A percentile compares a stretch with the other conserved stretches of the same genome.
Conservation (phyloP, 2,797 vertebrate species). For the Gastrophryne carolinensis region DNA sequence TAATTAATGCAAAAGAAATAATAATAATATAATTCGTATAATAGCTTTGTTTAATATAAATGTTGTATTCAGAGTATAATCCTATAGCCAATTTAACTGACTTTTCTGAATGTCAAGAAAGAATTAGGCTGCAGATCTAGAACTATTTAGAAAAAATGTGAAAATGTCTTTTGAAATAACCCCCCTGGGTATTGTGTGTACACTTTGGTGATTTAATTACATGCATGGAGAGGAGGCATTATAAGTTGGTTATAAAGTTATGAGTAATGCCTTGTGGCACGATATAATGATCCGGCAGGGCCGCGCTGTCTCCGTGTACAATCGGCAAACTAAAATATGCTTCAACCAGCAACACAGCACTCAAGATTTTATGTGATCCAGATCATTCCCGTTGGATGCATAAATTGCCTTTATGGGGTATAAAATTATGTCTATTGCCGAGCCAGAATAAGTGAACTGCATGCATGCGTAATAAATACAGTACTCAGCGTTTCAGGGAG, state of each 20-base stretch:
- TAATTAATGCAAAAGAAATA: no score
- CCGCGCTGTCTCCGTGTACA: conserved; percentile 69
- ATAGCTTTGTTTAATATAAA: no score
- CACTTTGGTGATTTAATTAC: conserved; percentile 65
- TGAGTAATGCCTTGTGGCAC: conserved; percentile 68
- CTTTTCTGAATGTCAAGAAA: conserved; percentile 44
- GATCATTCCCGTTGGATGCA: conserved; percentile 82
- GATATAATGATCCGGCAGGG: conserved; percentile 71
- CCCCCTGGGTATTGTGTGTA: conserved; percentile 57
- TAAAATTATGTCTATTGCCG: conserved; percentile 82
- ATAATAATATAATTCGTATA: no score
- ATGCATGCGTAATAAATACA: conserved; percentile 77
- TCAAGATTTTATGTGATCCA: conserved; percentile 75
- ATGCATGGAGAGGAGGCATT: conserved; percentile 69
- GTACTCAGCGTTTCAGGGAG: conserved; percentile 73
- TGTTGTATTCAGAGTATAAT: no score
- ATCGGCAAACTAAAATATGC: conserved; percentile 76
- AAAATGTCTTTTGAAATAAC: conserved; percentile 55
- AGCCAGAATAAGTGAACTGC: conserved; percentile 77
- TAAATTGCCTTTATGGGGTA: conserved; percentile 82
- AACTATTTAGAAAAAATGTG: conserved; percentile 36
- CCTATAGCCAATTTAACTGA: no score
- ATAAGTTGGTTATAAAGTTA: conserved; percentile 65
- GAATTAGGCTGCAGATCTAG: conserved; percentile 52
- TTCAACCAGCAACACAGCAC: conserved; percentile 68